phyloP scores from a whole-genome alignment of 1,140 invertebrate genomes.

The Paramacrobiotus metropolitanus region DNA sequence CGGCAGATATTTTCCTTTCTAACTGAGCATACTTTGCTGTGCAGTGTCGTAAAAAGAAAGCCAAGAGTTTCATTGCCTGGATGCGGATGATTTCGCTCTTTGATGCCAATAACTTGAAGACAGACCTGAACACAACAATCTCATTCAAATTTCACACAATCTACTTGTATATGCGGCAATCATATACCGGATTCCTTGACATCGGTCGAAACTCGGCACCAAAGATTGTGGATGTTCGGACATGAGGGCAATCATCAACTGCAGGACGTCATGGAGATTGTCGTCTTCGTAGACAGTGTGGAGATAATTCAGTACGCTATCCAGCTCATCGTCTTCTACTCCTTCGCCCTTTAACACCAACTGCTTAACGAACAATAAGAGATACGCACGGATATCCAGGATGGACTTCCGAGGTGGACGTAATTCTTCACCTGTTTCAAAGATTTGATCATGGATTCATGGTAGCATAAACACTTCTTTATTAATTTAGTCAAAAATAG shows the following conservation, averaged over 20 bases:
- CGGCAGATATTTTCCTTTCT: background rate
- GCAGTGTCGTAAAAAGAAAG: slow-evolving; percentile 78
- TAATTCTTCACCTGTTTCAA: background rate
- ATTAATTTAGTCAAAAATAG: no score
- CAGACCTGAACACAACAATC: slow-evolving; percentile 36
- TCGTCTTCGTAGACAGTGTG: slow-evolving; percentile 95
- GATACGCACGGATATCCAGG: slow-evolving; percentile 72
- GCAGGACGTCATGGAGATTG: slow-evolving; percentile 88
- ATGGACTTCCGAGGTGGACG: slow-evolving; percentile 43
- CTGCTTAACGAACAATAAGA: slow-evolving; percentile 82
- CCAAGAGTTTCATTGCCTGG: slow-evolving; percentile 75
- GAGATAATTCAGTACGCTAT: slow-evolving; percentile 90
- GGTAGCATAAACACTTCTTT: no score
- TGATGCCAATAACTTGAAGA: slow-evolving; percentile 85
- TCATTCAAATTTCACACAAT: background rate
- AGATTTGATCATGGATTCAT: no score
- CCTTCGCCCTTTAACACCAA: slow-evolving; percentile 87
- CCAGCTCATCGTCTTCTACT: slow-evolving; percentile 90
- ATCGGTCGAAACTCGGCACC: slow-evolving; percentile 93
- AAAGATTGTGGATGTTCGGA: slow-evolving; percentile 92
- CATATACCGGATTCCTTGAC: slow-evolving; percentile 51
- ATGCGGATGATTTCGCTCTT: slow-evolving; percentile 82
- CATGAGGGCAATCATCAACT: slow-evolving; percentile 88
- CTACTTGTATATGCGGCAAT: background rate
- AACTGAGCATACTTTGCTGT: slow-evolving; percentile 47